Conservation (phyloP, 2,888 invertebrate species). For the Scaptomyza caliginosa region DNA sequence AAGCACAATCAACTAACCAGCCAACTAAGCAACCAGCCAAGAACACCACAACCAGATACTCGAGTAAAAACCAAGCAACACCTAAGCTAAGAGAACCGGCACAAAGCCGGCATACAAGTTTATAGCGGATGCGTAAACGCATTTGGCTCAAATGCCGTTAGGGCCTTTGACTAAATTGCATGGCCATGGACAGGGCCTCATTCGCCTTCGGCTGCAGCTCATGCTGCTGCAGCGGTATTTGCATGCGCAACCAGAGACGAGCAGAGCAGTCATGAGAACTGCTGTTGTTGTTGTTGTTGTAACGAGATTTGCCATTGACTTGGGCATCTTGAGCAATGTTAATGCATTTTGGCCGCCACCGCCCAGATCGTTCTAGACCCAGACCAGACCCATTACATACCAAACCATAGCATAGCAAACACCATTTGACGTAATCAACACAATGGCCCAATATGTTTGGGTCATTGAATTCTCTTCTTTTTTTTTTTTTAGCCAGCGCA, state of each 20-base stretch:
- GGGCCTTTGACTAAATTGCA: slow-evolving; percentile 82
- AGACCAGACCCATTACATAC: slow-evolving; percentile 1
- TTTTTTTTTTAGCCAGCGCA: slow-evolving; percentile 11
- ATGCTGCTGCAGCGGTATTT: slow-evolving; percentile 46
- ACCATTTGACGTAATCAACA: slow-evolving; percentile 76
- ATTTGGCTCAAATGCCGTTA: slow-evolving; percentile 83
- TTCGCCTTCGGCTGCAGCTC: slow-evolving; percentile 51
- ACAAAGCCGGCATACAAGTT: slow-evolving; percentile 77
- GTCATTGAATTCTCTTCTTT: slow-evolving; percentile 73
- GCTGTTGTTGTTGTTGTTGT: slow-evolving; percentile 17
- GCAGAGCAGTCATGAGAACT: not conserved
- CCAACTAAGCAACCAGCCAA: slow-evolving; percentile 13
- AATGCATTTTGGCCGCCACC: slow-evolving; percentile 65
- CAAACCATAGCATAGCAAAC: not conserved
- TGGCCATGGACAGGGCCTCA: slow-evolving; percentile 71
- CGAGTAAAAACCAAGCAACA: slow-evolving; percentile 34
- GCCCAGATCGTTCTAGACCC: slow-evolving; percentile 53
- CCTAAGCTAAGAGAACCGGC: slow-evolving; percentile 66
- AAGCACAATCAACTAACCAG: slow-evolving; percentile 15
- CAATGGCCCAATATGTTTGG: slow-evolving; percentile 73
- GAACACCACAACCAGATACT: slow-evolving; percentile 16
- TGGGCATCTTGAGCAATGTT: slow-evolving; percentile 62
- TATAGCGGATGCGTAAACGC: slow-evolving; percentile 84
- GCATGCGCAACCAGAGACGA: slow-evolving; percentile 50
- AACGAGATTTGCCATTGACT: slow-evolving; percentile 59